Evolutionary conservation across 2,113 vertebrate genomes (phyloP), one percentile per base, ranked within the genome.

Genomic region (Emydocephalus ijimae): DNA sequence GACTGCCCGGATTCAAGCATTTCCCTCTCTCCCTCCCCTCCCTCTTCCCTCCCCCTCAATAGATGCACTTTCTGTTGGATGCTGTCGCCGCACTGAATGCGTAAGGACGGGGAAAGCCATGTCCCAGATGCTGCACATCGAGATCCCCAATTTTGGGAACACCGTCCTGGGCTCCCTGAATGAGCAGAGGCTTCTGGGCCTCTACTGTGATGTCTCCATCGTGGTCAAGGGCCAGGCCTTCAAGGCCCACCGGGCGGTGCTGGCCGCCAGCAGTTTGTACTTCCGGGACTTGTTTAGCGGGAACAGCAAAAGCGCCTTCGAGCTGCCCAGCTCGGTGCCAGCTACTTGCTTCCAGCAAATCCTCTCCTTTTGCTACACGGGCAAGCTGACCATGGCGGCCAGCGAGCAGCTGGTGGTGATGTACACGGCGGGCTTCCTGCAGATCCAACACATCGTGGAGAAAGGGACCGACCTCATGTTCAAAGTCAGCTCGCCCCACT

Each of bases 351-450:
- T 99, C 97, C 99, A 99, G 98, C 99, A 99, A 97, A 99, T 99
- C 96, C 98, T 99, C 57, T 98, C 98, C 95, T 99, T 99, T 97
- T 99, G 99, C 98, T 99, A 99, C 97, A 99, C 99, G 2, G 99
- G 99, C 93, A 98, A 99, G 97, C 98, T 99, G 96, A 99, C 98
- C 92, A 99, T 99, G 99, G 99, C 99, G 0, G 99, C 99, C 55
- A 99, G 99, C 74, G 99, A 99, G 97, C 99, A 99, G 98, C 98
- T 99, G 61, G 99, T 99, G 97, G 98, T 99, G 96, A 99, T 99
- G 99, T 99, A 99, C 98, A 99, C 99, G 1, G 99, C 99, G 0
- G 99, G 99, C 92, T 99, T 99, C 98, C 98, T 99, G 95, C 99
- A 99, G 97, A 99, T 99, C 97, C 99, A 99, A 97, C 99, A 99